Evolutionary conservation across 53 echinoderm and acorn worm species (phyloP), one percentile per base, ranked within the genome.

Genomic region (Mesocentrotus franciscanus): DNA sequence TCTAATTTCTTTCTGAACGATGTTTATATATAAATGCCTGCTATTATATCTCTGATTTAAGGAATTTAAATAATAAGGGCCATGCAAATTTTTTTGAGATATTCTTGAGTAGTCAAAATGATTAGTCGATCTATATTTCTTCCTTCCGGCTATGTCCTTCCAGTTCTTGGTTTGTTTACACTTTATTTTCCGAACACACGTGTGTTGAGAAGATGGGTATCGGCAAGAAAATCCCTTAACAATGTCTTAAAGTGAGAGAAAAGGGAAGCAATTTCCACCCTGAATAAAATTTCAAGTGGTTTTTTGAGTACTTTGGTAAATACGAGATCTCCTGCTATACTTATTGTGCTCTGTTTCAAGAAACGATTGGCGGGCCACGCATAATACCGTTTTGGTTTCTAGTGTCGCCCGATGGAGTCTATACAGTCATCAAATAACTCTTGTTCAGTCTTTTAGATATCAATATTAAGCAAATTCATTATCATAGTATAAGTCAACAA

Each of bases 191-290:
- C 16, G 81, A 81, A 81, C 81, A 81, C 81, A 79, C 81, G 42
- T 81, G 81, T 13, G 81, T 81, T n/a, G 90, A 27, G 61, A 59
- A 90, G 90, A 61, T 81, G 81, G 81, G 81, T 81, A 81, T 81
- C 14, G 81, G 81, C 27, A 32, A 81, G 36, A 81, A 81, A 81
- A 81, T 81, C 81, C 81, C 81, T 81, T 81, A 81, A 81, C 81
- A 81, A 81, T 81, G 81, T 39, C 71, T 66, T 42, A 92, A 92
- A 92, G 34, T 62, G 70, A 92, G 92, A 92, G 70, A 68, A 92
- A 92, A 92, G 68, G 92, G 92, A 92, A 92, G 92, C 92, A 92
- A 92, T 92, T 92, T 92, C 22, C 92, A 62, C 92, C 92, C 32
- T 92, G 92, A 92, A 92, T 92, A 68, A 66, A 68, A 68, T 62